Conservation (phyloP, 1,140 invertebrate species). For the Rhopalosiphum maidis region DNA sequence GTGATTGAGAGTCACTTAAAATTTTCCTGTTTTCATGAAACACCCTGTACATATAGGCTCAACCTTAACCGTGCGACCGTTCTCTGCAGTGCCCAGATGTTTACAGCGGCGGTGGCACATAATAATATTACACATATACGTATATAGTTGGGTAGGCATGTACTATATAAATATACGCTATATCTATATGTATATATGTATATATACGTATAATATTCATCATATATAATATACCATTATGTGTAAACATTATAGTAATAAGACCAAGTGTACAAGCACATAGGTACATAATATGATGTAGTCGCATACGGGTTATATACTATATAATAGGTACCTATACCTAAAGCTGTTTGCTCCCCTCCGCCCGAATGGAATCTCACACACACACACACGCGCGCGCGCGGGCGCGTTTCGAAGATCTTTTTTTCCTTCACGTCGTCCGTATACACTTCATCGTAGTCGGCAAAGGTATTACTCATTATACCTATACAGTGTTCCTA, state of each 20-base stretch:
- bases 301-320: too few relatives aligned
- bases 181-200: neutral
- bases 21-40: neutral
- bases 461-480: neutral
- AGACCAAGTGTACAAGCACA: neutral
- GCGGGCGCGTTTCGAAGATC: neutral
- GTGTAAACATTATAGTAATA: neutral
- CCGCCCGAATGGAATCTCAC: neutral
- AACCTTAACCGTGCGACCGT: neutral
- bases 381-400: too few relatives aligned
- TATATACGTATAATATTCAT: neutral
- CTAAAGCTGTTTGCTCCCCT: slow-evolving; percentile 1
- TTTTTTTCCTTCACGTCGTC: neutral
- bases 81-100: neutral
- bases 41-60: neutral
- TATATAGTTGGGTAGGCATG: neutral
- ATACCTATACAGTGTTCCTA: neutral
- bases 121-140: neutral
- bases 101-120: neutral
- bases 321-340: neutral
- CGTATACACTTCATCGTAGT: neutral
- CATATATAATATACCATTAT: neutral
- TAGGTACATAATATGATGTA: too few relatives aligned
- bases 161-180: too few relatives aligned
- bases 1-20: neutral